Conservation (phyloP, 2,888 invertebrate species). For the Synanthedon formicaeformis region DNA sequence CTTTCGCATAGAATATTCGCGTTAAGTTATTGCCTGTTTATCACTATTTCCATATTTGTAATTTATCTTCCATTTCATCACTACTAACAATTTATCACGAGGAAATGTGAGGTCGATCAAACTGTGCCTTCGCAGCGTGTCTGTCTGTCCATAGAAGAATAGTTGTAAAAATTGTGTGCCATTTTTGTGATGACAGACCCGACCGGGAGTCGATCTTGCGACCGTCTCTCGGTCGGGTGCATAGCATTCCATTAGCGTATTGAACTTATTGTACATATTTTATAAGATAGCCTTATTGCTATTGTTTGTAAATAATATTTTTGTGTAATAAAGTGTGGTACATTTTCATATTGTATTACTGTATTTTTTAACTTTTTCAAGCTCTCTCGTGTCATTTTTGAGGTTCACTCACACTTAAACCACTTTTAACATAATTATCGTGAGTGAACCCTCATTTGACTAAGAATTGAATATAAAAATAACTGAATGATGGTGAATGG, state of each 20-base stretch:
- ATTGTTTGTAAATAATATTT: slow-evolving; percentile 24
- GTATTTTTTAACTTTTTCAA: background rate
- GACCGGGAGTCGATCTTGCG: no score
- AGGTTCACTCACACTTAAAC: background rate
- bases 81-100: background rate
- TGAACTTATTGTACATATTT: slow-evolving; percentile 19
- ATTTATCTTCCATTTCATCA: background rate
- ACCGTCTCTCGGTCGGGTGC: no score
- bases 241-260: background rate
- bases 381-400: background rate
- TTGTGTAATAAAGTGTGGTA: slow-evolving; percentile 30
- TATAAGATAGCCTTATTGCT: slow-evolving; percentile 23
- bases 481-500: no score
- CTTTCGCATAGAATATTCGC: no score
- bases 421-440: no score
- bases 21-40: no score
- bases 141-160: no score
- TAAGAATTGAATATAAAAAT: no score
- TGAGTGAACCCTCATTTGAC: no score
- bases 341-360: slow-evolving; percentile 11
- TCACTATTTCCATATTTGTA: background rate
- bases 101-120: background rate
- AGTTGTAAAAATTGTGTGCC: no score
- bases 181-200: no score
- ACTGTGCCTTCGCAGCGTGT: background rate